Conservation (phyloP, 2,113 vertebrate species). For the Dromiciops gliroides region DNA sequence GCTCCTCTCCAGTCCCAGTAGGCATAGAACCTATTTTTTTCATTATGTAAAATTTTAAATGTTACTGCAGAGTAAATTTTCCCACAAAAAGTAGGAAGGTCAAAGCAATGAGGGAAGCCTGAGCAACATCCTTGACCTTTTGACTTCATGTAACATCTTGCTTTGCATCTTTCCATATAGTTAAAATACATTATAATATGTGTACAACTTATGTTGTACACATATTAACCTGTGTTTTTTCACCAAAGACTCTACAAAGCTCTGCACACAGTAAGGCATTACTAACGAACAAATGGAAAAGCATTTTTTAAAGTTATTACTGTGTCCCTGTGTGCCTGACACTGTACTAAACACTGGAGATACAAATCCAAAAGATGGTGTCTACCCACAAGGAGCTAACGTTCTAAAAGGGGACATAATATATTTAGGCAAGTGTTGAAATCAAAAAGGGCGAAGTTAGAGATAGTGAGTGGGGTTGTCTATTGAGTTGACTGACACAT, state of each 20-base stretch:
- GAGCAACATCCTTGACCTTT: background rate
- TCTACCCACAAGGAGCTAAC: background rate
- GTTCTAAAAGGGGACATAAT: background rate
- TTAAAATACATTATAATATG: background rate
- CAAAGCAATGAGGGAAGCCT: background rate
- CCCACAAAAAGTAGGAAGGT: background rate
- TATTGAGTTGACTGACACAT: background rate
- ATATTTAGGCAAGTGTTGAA: background rate
- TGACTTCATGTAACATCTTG: background rate
- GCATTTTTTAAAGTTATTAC: background rate
- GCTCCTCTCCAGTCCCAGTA: background rate
- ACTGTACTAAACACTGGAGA: background rate
- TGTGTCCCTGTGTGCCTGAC: background rate
- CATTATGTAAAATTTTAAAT: background rate
- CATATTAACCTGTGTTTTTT: background rate
- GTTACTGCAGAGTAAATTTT: background rate
- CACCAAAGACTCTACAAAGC: background rate
- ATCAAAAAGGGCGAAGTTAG: background rate
- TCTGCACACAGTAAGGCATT: background rate
- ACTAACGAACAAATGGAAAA: background rate
- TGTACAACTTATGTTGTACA: background rate
- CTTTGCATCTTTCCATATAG: background rate
- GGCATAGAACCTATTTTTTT: background rate
- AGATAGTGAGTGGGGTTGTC: background rate
- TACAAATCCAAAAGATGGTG: fast-evolving